A percentile compares a stretch with the other conserved stretches of the same genome.
Evolutionary conservation across 2,888 invertebrate species (phyloP).

Genomic region (Agrochola litura): DNA sequence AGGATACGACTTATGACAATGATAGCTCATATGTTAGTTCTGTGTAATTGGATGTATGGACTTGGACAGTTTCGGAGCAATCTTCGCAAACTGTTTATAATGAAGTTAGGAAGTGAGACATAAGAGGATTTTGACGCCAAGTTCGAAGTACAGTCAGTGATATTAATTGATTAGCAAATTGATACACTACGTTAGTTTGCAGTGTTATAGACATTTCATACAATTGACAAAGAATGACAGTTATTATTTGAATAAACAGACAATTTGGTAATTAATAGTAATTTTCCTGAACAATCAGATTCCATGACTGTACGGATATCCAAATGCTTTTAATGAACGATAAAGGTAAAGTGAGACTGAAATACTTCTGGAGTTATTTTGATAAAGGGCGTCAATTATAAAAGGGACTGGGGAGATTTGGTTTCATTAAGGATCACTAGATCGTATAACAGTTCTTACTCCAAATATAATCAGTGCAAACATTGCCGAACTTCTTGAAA

Average conservation of each 20-base stretch:
- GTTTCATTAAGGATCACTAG: slow-evolving; percentile 13
- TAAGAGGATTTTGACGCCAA: background rate
- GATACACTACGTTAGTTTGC: background rate
- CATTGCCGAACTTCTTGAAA: too few species aligned
- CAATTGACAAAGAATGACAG: background rate
- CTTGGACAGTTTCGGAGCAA: slow-evolving; percentile 34
- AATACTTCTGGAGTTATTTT: background rate
- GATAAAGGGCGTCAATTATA: background rate
- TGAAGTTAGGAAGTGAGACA: slow-evolving; percentile 9
- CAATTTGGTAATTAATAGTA: too few species aligned
- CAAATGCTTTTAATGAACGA: too few species aligned
- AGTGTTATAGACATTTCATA: background rate
- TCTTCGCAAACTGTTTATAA: slow-evolving; percentile 20
- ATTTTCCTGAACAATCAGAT: too few species aligned
- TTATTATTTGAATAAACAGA: background rate
- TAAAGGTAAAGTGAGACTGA: background rate
- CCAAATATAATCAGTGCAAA: background rate
- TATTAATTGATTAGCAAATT: slow-evolving; percentile 6
- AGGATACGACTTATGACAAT: slow-evolving; percentile 37
- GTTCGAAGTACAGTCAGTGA: background rate
- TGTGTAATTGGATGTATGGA: slow-evolving; percentile 37
- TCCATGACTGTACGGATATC: too few species aligned
- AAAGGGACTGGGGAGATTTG: background rate
- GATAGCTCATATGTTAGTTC: slow-evolving; percentile 14
- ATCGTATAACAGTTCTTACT: slow-evolving; percentile 2